Base-by-base conservation (phyloP, 1,140 invertebrate species). In the Portunus trituberculatus region DNA sequence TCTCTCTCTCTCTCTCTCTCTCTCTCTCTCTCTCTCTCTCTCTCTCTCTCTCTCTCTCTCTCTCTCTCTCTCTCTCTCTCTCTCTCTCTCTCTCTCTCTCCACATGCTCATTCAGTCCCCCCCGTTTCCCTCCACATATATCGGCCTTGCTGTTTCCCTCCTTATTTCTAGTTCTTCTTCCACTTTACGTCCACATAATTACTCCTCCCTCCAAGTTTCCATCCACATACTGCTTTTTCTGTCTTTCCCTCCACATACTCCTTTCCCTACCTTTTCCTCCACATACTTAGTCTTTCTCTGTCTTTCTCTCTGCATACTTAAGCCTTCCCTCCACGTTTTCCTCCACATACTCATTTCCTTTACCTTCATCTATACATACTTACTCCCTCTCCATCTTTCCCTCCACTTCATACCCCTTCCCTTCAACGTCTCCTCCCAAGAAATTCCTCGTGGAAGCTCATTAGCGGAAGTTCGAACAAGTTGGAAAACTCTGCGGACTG, bases 381-480 rank as follows among this genome's bases (percentile, higher is more conserved):
- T 7, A 7, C 7, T 76, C 67, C 12, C 12, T 10, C 67, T 76
- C n/a, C 67, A n/a, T 8, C 0, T n/a, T 76, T n/a, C n/a, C 16
- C 67, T 76, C 67, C 52, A 59, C 52, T n/a, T 76, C 67, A 20
- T 20, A 76, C 67, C 67, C 67, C 67, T 76, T 76, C 67, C 67
- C 67, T 76, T n/a, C 16, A 76, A 25, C 67, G n/a, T 76, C 20
- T n/a, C 25, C 20, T n/a, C 67, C n/a, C 6, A n/a, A 76, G 67
- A 76, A 76, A 76, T 76, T 76, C 67, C 20, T 76, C 67, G 20
- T 76, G 4, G 67, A 76, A 76, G 67, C 67, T 76, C 67, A 76
- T 76, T 76, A 76, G 67, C 20, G 67, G 67, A 76, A 76, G 67
- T 76, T 76, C n/a, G 67, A 76, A 76, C 67, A 76, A 76, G 67